These are phyloP conservation scores for Pseudorhombus dupliciocellatus DNA, from an alignment of 2,113 vertebrate species.

Conservation along the genomic window DNA sequence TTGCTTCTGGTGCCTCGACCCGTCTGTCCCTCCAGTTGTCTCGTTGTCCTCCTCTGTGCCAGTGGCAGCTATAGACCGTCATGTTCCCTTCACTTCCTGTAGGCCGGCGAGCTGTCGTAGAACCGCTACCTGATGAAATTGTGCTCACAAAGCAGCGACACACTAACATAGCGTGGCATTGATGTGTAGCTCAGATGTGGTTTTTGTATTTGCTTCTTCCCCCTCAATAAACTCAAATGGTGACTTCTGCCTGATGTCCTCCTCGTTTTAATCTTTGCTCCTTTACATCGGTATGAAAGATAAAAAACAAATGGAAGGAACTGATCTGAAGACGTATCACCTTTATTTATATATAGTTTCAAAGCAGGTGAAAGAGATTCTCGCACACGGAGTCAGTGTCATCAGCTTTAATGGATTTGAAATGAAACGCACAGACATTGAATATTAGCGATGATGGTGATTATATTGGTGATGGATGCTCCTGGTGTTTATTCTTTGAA, in stretches of 20 bases:
- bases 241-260: neutral
- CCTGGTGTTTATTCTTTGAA: constrained; percentile 1
- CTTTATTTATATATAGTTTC: too few relatives aligned
- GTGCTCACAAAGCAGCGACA: constrained; percentile 33
- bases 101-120: constrained; percentile 31
- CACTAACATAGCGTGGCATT: constrained; percentile 41
- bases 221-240: constrained; percentile 63
- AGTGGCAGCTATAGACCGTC: constrained; percentile 65
- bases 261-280: too few relatives aligned
- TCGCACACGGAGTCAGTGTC: neutral
- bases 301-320: too few relatives aligned
- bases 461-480: neutral
- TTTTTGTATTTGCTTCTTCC: constrained; percentile 64
- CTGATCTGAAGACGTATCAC: too few relatives aligned
- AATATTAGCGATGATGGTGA: constrained; percentile 9
- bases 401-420: constrained; percentile 38
- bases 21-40: neutral
- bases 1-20: neutral
- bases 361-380: neutral
- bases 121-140: constrained; percentile 12
- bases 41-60: constrained; percentile 12
- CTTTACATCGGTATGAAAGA: too few relatives aligned
- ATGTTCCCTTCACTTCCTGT: constrained; percentile 30
- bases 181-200: constrained; percentile 59
- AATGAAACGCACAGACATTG: constrained; percentile 13